Conservation (phyloP, 2,113 vertebrate species). For the Suncus etruscus region DNA sequence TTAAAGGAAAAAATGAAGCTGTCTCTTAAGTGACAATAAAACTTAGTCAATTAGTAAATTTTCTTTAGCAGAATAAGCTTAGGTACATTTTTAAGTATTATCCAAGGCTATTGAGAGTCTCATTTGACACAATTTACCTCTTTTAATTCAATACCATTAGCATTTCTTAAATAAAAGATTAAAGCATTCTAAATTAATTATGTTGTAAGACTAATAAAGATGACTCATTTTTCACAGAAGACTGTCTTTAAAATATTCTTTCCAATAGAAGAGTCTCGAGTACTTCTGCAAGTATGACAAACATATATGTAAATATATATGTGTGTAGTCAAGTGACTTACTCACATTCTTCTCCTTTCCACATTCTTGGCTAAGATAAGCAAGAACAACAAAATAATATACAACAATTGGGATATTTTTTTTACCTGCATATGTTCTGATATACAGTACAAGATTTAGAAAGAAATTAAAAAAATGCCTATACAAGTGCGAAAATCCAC, state of each 20-base stretch:
- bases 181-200: conserved; percentile 63
- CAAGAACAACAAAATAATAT: background rate
- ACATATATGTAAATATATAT: background rate
- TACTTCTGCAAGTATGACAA: conserved; percentile 15
- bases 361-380: conserved; percentile 19
- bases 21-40: conserved; percentile 31
- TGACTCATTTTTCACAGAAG: conserved; percentile 27
- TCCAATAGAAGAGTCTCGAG: background rate
- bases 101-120: background rate
- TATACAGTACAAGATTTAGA: conserved; percentile 28
- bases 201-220: conserved; percentile 53
- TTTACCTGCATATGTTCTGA: background rate
- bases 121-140: conserved; percentile 15
- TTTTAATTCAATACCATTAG: conserved; percentile 56
- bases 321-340: background rate
- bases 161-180: conserved; percentile 50
- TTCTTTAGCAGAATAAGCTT: conserved; percentile 25
- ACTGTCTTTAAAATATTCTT: conserved; percentile 39
- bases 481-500: conserved; percentile 5
- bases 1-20: conserved; percentile 47
- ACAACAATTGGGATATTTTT: background rate
- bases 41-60: conserved; percentile 28
- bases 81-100: background rate
- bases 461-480: background rate
- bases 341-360: background rate